Conservation (phyloP, 1,140 invertebrate species). For the Conus betulinus region DNA sequence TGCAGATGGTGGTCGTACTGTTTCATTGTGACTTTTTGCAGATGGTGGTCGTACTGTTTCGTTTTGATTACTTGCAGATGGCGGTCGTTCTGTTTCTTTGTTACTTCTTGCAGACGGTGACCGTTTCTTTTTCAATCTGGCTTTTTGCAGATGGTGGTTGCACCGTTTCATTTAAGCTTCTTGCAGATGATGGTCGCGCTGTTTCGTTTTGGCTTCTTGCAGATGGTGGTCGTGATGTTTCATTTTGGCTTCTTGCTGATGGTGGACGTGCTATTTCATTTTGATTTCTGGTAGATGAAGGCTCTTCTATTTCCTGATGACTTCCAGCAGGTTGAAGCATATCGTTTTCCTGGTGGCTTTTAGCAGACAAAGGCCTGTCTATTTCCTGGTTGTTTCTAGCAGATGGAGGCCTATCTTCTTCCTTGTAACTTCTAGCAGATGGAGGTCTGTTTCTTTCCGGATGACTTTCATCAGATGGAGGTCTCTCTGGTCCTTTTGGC, state of each 20-base stretch:
- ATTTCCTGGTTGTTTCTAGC: background rate
- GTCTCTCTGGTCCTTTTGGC: background rate
- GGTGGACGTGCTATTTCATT: background rate
- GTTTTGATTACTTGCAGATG: background rate
- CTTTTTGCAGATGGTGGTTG: background rate
- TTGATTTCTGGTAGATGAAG: background rate
- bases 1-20: background rate
- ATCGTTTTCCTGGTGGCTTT: background rate
- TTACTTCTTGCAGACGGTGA: background rate
- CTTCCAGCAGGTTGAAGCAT: background rate
- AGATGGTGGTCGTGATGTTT: background rate
- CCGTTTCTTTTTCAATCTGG: background rate
- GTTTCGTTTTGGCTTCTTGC: background rate
- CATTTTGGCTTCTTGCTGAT: background rate
- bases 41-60: no score
- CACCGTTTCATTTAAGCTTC: background rate
- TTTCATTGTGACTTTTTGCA: no score
- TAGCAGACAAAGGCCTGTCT: conserved; percentile 8
- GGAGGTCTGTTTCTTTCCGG: no score
- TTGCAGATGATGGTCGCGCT: background rate
- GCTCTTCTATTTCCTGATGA: background rate
- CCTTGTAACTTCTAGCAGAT: background rate
- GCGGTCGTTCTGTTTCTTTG: background rate
- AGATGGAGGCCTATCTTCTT: conserved; percentile 1
- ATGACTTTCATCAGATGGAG: background rate